phyloP scores from a whole-genome alignment of 2,888 invertebrate genomes.

The Cosmorhoe ocellata region DNA sequence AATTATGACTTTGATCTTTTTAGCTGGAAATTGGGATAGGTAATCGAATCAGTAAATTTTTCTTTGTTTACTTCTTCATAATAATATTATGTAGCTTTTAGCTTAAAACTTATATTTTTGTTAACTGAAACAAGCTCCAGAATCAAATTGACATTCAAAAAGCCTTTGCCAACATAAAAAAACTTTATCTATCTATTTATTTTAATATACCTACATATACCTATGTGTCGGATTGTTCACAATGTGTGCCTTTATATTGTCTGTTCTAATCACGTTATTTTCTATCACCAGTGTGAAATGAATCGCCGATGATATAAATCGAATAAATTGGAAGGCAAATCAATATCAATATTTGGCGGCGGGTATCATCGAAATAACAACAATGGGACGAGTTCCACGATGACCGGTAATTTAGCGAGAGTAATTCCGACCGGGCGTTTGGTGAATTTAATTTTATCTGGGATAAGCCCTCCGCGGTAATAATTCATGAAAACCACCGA shows the following conservation, averaged over 20 bases:
- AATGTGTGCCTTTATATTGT: not conserved
- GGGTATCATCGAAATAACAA: constrained; percentile 58
- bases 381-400: constrained; percentile 53
- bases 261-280: constrained; percentile 10
- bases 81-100: no score
- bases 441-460: constrained; percentile 69
- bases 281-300: constrained; percentile 32
- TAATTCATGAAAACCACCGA: constrained; percentile 59
- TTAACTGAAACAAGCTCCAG: no score
- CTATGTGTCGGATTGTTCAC: not conserved
- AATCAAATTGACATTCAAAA: no score
- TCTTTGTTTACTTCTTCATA: not conserved
- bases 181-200: no score
- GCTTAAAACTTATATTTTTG: no score
- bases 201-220: no score
- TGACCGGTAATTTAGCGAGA: constrained; percentile 67
- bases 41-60: not conserved
- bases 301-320: constrained; percentile 29
- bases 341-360: constrained; percentile 58
- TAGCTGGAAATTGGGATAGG: constrained; percentile 33
- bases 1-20: constrained; percentile 51
- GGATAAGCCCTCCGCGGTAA: constrained; percentile 55
- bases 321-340: constrained; percentile 45
- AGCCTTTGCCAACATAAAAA: no score
- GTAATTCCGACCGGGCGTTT: constrained; percentile 58